Base-by-base conservation (phyloP, 2,888 invertebrate species). In the Brenthis daphne region DNA sequence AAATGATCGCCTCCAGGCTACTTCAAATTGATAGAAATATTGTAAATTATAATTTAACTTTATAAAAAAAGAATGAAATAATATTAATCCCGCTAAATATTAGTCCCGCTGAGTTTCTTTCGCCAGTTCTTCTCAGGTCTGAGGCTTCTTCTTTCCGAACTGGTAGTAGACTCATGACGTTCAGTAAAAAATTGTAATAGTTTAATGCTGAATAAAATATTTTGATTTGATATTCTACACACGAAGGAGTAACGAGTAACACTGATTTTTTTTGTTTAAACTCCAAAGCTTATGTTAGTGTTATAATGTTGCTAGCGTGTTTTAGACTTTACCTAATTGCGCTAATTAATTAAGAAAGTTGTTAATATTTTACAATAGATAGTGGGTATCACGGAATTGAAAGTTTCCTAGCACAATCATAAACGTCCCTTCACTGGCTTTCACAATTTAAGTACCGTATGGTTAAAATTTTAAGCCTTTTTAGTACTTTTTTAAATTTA, bases 401-500 rank as follows among this genome's bases (percentile, higher is more conserved):
- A 60, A 24, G 53, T 63, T 63, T 63, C 33, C 43, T 54, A 54
- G 14, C 54, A 54, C 53, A 14, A 12, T 63, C 24, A 63, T 54
- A 53, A 24, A 8, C 63, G 63, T 43, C 63, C 63, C 63, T 63
- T 63, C 63, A 63, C 63, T 63, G 14, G 63, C 63, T 63, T 63
- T 63, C 43, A 63, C 54, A 63, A 60, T 43, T 54, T 14, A 63
- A 54, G 43, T 43, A 43, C 43, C 24, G 54, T 37, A 43, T 43
- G 33, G 53, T n/a, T 43, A 37, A 53, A 16, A 29, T 20, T 48
- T 14, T 6, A 56, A 43, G 11, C 11, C 2, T 43, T 11, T 43
- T 20, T 6, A n/a, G 24, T 20, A 54, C 24, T 12, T 24, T 20
- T 3, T 20, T 12, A 54, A 54, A 54, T 2, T 20, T 11, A 24